Conservation (phyloP, 2,113 vertebrate species). For the Boleophthalmus pectinirostris region DNA sequence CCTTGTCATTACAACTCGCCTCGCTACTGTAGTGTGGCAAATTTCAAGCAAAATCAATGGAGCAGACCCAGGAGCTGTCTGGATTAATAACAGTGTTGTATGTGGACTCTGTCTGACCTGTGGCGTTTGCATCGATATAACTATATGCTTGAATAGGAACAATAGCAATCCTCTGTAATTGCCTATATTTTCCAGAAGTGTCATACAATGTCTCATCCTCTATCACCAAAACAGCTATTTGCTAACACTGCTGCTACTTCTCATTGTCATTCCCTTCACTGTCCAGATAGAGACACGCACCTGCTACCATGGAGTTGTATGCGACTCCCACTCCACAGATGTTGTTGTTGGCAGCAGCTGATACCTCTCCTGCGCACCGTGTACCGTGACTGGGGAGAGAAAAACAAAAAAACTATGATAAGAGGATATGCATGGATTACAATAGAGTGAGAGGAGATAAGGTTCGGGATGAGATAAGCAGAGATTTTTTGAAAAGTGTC, state of each 20-base stretch:
- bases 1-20: background rate
- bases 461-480: slow-evolving; percentile 16
- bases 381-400: slow-evolving; percentile 88
- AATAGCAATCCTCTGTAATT: background rate
- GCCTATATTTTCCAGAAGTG: slow-evolving; percentile 4
- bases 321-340: slow-evolving; percentile 98
- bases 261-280: slow-evolving; percentile 37
- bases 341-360: slow-evolving; percentile 96
- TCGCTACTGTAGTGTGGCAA: background rate
- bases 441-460: slow-evolving; percentile 17
- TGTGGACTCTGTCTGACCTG: slow-evolving; percentile 15
- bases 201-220: slow-evolving; percentile 17
- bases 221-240: slow-evolving; percentile 33
- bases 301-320: slow-evolving; percentile 96
- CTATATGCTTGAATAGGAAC: slow-evolving; percentile 12
- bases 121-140: slow-evolving; percentile 7
- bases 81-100: slow-evolving; percentile 21
- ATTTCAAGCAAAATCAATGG: slow-evolving; percentile 29
- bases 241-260: background rate
- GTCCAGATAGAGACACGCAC: slow-evolving; percentile 70
- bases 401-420: slow-evolving; percentile 16
- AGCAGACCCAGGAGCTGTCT: slow-evolving; percentile 13
- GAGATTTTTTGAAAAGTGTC: slow-evolving; percentile 7
- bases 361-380: slow-evolving; percentile 96
- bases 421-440: slow-evolving; percentile 41